These are phyloP conservation scores for Pelodiscus sinensis DNA, from an alignment of 2,113 vertebrate species.

Conservation along the genomic window DNA sequence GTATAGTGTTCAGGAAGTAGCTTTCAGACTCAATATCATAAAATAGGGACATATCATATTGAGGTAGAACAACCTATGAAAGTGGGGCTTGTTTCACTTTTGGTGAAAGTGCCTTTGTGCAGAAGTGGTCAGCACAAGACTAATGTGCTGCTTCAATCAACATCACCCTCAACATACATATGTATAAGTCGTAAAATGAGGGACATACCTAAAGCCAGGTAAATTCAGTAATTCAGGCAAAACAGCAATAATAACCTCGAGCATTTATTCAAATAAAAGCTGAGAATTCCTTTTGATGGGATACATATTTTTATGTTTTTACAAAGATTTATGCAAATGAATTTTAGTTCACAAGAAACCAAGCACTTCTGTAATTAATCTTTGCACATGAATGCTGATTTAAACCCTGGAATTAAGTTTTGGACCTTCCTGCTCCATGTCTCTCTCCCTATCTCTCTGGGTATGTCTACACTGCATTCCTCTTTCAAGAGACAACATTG, in stretches of 20 bases:
- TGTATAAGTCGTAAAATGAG: background rate
- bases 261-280: background rate
- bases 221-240: background rate
- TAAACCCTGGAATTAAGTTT: too few relatives aligned
- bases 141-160: background rate
- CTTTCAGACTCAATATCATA: background rate
- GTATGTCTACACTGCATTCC: too few relatives aligned
- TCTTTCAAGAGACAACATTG: background rate
- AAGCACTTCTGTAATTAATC: background rate
- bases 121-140: background rate
- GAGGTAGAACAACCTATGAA: background rate
- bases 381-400: background rate
- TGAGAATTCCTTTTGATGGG: background rate
- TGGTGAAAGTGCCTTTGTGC: background rate
- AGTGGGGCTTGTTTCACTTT: background rate
- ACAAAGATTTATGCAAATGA: background rate
- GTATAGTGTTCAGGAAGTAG: background rate
- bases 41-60: background rate
- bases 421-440: too few relatives aligned
- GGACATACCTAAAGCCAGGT: background rate
- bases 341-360: background rate
- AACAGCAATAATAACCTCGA: background rate
- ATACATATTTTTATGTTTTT: background rate
- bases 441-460: too few relatives aligned
- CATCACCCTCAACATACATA: background rate